Conservation (phyloP, 53 echinoderm and acorn worm genomes). For the Echinarachnius parma region DNA sequence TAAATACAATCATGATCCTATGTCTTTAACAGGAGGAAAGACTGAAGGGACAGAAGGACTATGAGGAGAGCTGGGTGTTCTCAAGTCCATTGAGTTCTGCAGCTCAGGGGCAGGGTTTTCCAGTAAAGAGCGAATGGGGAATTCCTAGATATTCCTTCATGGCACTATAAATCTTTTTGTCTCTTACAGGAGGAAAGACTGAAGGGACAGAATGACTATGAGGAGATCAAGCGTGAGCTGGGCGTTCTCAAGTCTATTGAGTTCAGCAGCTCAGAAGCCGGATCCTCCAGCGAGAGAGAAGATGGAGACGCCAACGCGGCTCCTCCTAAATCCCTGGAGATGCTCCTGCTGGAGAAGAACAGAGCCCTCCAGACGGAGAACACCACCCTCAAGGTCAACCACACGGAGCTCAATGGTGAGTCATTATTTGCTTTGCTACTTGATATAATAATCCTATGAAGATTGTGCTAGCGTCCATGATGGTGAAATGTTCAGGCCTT, state of each 20-base stretch:
- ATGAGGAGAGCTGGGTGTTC: slow-evolving; percentile 89
- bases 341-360: slow-evolving; percentile 96
- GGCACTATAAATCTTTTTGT: no score
- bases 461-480: no score
- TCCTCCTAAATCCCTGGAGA: slow-evolving; percentile 81
- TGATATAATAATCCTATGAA: no score
- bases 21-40: slow-evolving; percentile 80
- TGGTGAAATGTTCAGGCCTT: no score
- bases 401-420: slow-evolving; percentile 86
- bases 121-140: no score
- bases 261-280: slow-evolving; percentile 63
- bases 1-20: no score
- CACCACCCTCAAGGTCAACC: slow-evolving; percentile 86
- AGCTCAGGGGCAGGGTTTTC: slow-evolving; percentile 44
- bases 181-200: slow-evolving; percentile 75
- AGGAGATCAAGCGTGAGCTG: slow-evolving; percentile 90
- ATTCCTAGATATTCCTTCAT: no score
- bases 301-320: slow-evolving; percentile 20
- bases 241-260: slow-evolving; percentile 88
- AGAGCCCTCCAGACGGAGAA: slow-evolving; percentile 91
- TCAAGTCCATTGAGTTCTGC: slow-evolving; percentile 92
- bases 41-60: slow-evolving; percentile 75
- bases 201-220: slow-evolving; percentile 81
- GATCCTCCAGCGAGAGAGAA: slow-evolving; percentile 38
- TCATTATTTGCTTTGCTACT: not conserved